Percentiles rank a stretch among this genome's conserved stretches.
These are phyloP conservation scores for Podabrus alpinus DNA, from an alignment of 2,888 invertebrate species.

Conservation along the genomic window DNA sequence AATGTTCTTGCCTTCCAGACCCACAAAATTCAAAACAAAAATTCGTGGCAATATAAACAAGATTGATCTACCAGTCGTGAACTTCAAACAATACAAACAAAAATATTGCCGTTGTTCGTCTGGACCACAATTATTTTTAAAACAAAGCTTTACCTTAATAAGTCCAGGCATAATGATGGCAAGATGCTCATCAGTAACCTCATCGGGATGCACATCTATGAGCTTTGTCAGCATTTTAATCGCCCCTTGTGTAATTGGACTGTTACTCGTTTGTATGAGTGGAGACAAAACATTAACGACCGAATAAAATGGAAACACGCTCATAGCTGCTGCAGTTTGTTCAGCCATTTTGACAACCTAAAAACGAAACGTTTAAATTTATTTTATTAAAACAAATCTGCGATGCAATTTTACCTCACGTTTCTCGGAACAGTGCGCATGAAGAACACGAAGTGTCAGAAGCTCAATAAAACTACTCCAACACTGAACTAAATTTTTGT, in stretches of 20 bases:
- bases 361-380: constrained; percentile 32
- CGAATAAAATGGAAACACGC: constrained; percentile 79
- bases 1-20: constrained; percentile 5
- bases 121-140: neutral
- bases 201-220: constrained; percentile 74
- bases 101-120: neutral
- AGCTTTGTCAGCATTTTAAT: constrained; percentile 89
- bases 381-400: neutral
- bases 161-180: constrained; percentile 85
- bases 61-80: neutral
- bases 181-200: constrained; percentile 76
- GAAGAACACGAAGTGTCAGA: constrained; percentile 84
- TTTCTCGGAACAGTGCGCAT: constrained; percentile 76
- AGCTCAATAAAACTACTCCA: constrained; percentile 92
- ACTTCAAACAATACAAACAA: neutral
- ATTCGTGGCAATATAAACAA: constrained; percentile 10
- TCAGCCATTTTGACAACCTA: constrained; percentile 85
- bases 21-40: constrained; percentile 2
- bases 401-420: constrained; percentile 60
- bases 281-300: constrained; percentile 72
- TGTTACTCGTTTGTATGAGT: constrained; percentile 84
- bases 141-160: constrained; percentile 66
- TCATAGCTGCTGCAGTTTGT: constrained; percentile 76
- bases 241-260: constrained; percentile 87
- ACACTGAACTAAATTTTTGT: constrained; percentile 72